A percentile compares a stretch with the other conserved stretches of the same genome.
Conservation (phyloP, 2,888 invertebrate genomes). For the Prenolepis imparis region DNA sequence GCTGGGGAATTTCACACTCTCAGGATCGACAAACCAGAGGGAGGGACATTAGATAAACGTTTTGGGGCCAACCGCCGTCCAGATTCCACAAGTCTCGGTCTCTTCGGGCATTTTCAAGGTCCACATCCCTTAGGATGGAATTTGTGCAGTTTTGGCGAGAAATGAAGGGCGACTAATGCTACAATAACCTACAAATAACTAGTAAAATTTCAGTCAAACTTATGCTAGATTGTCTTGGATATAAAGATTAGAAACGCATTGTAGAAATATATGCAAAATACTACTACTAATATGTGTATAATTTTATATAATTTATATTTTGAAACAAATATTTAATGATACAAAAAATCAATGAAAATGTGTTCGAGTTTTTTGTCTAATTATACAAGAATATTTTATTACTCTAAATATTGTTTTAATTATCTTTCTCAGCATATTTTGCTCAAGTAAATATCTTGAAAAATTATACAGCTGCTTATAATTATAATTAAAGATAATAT, state of each 20-base stretch:
- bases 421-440: background rate
- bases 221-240: background rate
- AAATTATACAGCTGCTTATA: background rate
- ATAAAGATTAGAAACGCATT: background rate
- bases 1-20: constrained; percentile 75
- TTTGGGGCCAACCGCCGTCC: constrained; percentile 68
- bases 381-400: background rate
- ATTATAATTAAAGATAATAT: background rate
- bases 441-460: background rate
- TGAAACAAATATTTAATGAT: background rate
- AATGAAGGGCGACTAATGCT: constrained; percentile 38
- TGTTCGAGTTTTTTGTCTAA: background rate
- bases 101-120: constrained; percentile 62
- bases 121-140: constrained; percentile 51
- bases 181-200: background rate
- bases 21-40: constrained; percentile 67
- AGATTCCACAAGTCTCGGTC: constrained; percentile 67
- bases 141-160: constrained; percentile 15
- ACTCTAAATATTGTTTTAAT: background rate
- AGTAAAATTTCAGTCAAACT: constrained; percentile 17
- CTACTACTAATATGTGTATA: background rate
- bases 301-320: background rate
- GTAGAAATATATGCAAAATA: background rate
- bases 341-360: background rate
- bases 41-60: constrained; percentile 77